Percentiles rank a stretch among this genome's conserved stretches.
These are phyloP conservation scores for Morus bassanus DNA, from an alignment of 2,797 vertebrate genomes.

Conservation along the genomic window DNA sequence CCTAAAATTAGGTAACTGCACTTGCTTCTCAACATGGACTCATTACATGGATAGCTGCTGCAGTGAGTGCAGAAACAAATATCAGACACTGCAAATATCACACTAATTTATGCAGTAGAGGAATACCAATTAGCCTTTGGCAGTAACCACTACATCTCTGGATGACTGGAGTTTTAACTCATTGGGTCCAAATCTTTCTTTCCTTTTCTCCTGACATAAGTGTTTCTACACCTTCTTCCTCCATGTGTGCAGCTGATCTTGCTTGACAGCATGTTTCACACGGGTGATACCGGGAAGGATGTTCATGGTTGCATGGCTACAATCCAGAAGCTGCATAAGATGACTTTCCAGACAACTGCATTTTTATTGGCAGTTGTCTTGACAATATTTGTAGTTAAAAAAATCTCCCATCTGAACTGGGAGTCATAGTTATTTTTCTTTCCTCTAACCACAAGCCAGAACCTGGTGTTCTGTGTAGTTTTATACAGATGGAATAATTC, in stretches of 20 bases:
- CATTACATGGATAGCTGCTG: not conserved
- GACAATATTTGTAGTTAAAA: not conserved
- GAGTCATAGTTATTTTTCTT: not conserved
- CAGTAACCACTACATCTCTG: not conserved
- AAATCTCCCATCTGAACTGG: not conserved
- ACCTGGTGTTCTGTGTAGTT: not conserved
- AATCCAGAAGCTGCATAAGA: not conserved
- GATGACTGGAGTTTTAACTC: not conserved
- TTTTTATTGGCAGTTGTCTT: not conserved
- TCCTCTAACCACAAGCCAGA: not conserved
- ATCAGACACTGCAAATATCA: not conserved
- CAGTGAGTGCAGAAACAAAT: not conserved
- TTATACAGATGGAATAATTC: not conserved
- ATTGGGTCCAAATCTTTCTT: not conserved
- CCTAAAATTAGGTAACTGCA: not conserved
- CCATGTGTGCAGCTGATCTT: not conserved
- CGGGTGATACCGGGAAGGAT: not conserved
- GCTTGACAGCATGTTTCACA: not conserved
- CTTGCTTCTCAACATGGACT: not conserved
- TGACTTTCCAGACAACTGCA: not conserved
- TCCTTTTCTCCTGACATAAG: not conserved
- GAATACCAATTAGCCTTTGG: not conserved
- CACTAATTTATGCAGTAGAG: not conserved
- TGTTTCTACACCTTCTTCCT: not conserved
- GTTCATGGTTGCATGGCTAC: not conserved